Evolutionary conservation across 53 echinoderm and acorn worm genomes (phyloP), one percentile per base, ranked within the genome.

Genomic region (Luidia sarsii): DNA sequence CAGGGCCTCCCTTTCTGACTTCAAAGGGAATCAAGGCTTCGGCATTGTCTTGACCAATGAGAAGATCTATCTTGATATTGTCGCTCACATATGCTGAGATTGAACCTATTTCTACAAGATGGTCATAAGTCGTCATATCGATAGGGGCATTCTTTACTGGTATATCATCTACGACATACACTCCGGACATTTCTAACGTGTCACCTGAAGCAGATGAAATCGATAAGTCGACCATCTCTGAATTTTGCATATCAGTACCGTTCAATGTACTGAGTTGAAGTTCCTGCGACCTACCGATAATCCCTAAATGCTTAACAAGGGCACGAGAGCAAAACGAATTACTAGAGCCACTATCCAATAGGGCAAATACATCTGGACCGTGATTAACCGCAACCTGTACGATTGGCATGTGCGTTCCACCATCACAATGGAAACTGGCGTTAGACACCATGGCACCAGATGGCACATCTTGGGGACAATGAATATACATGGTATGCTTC

Each of bases 11-110:
- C 7, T 61, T 48, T 35, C 79, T 65, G 8, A 85, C 85, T 18
- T 85, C 79, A 35, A 86, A 79, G 30, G 86, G 86, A 1, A 80
- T 36, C n/a, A n/a, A n/a, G n/a, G n/a, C n/a, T n/a, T n/a, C n/a
- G n/a, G n/a, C n/a, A n/a, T n/a, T n/a, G n/a, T 67, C 65, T 45
- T 85, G 85, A 54, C 85, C 67, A 34, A 79, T 79, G 5, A 86
- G 68, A 34, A 86, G 34, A 37, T 74, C 85, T 52, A 85, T 66
- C 32, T 27, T 48, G 3, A 74, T 11, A 53, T 53, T 39, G 54
- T 50, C 43, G 39, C 33, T 39, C n/a, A 64, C 35, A 39, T 85
- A 74, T 24, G 85, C 65, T 25, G 85, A 56, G 50, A 74, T 37
- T 8, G 75, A 50, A 37, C 56, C 64, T 25, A 70, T 45, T 7